Base-by-base conservation (phyloP, 2,888 invertebrate species). In the Neria commutata region DNA sequence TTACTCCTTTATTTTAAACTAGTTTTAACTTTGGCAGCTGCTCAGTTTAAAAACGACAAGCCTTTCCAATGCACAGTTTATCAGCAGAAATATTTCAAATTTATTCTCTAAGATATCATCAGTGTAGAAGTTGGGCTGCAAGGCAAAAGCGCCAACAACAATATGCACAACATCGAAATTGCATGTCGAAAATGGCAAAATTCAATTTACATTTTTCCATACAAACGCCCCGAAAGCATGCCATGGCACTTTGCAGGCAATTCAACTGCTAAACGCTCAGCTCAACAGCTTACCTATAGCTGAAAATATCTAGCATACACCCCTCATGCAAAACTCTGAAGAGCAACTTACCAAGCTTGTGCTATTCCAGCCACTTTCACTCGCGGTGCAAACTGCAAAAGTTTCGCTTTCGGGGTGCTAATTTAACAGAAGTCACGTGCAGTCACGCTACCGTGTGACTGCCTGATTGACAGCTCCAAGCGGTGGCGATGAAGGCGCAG, bases 351-450 rank as follows among this genome's bases (percentile, higher is more conserved):
- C n/a, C n/a, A 37, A 37, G 29, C 29, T 6, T 29, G 11, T 29
- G 29, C 6, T n/a, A n/a, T n/a, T n/a, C 6, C 29, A 11, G 6
- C 29, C 29, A 29, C 11, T 6, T 29, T 8, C 29, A 29, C 29
- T n/a, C 29, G 29, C 29, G 29, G 11, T 6, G 29, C n/a, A 11
- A 8, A 29, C 29, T 29, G 6, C 29, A 29, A 29, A 29, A 29
- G 29, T 54, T 50, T 50, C 26, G 40, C 60, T 60, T 60, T 60
- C 50, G 50, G 58, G 54, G 56, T 62, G 59, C 56, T 62, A 56
- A 62, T 56, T 56, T 56, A 58, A 42, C 51, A 54, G 54, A 56
- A 57, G 49, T 62, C 58, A 61, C 54, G 56, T 58, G 54, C 47
- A 55, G 55, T 62, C 62, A 60, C 62, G 62, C 62, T 25, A 62